A percentile compares a stretch with the other conserved stretches of the same genome.
These are phyloP conservation scores for Clivina fossor DNA, from an alignment of 2,888 invertebrate genomes.

Conservation along the genomic window DNA sequence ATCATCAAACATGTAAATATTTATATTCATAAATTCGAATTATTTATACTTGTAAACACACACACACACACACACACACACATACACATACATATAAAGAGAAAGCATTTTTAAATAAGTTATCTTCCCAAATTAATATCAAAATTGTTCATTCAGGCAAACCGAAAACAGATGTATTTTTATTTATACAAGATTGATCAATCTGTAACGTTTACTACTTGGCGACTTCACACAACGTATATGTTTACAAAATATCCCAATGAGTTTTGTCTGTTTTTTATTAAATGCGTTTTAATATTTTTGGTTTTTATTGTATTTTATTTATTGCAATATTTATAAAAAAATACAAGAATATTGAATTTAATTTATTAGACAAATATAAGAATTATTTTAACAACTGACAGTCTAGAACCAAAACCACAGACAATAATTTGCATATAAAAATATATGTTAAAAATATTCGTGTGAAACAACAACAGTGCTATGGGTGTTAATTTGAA, in stretches of 20 bases:
- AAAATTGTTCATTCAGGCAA: not conserved
- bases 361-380: too few relatives aligned
- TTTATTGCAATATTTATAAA: too few relatives aligned
- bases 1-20: not conserved
- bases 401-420: constrained; percentile 4
- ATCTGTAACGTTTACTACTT: too few relatives aligned
- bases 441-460: constrained; percentile 11
- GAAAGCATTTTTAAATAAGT: not conserved
- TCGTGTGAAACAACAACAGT: not conserved
- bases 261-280: too few relatives aligned
- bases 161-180: not conserved
- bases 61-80: not conserved
- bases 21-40: not conserved
- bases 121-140: not conserved
- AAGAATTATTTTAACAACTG: constrained; percentile 1
- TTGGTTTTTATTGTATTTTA: too few relatives aligned
- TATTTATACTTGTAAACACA: not conserved
- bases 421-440: not conserved
- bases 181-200: constrained; percentile 2
- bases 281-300: too few relatives aligned
- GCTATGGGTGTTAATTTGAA: constrained; percentile 9
- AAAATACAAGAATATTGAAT: too few relatives aligned
- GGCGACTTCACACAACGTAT: too few relatives aligned
- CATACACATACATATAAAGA: not conserved
- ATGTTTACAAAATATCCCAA: too few relatives aligned